These are phyloP conservation scores for Nipponia nippon DNA, from an alignment of 2,113 vertebrate genomes.

Conservation along the genomic window DNA sequence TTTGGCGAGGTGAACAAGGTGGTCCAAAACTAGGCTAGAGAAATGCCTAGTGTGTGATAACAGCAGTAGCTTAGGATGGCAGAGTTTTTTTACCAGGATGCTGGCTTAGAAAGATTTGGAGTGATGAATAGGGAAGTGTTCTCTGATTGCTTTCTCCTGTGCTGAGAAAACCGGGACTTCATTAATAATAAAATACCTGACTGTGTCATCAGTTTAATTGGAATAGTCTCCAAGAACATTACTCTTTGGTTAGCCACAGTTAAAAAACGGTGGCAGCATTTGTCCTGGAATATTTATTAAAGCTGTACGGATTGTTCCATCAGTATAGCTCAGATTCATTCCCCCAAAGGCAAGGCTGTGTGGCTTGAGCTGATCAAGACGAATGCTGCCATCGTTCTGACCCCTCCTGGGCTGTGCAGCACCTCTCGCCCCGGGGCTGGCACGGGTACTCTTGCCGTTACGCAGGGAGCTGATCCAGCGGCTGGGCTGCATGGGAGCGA, in stretches of 20 bases:
- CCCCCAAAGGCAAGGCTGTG: not conserved
- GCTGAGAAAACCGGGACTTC: not conserved
- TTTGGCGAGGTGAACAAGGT: not conserved
- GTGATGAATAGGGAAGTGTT: not conserved
- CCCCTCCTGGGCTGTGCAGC: accelerated
- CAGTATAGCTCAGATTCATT: not conserved
- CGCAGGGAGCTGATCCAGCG: not conserved
- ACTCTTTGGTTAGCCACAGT: not conserved
- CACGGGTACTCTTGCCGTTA: not conserved
- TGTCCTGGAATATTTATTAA: not conserved
- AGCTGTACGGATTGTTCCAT: not conserved
- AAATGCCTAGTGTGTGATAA: not conserved
- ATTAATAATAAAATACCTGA: not conserved
- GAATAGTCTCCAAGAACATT: not conserved
- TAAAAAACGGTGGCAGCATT: not conserved
- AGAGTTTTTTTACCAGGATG: not conserved
- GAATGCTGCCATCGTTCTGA: accelerated
- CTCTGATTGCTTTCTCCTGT: not conserved
- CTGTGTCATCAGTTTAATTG: not conserved
- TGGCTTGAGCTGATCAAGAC: not conserved
- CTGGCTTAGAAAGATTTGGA: not conserved
- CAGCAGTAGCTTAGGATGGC: not conserved
- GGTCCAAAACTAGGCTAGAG: not conserved
- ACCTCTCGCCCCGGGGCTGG: accelerated
- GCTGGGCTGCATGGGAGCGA: not conserved